Evolutionary conservation across 2,113 vertebrate genomes (phyloP), one percentile per base, ranked within the genome.

Genomic region (Tragelaphus strepsiceros): DNA sequence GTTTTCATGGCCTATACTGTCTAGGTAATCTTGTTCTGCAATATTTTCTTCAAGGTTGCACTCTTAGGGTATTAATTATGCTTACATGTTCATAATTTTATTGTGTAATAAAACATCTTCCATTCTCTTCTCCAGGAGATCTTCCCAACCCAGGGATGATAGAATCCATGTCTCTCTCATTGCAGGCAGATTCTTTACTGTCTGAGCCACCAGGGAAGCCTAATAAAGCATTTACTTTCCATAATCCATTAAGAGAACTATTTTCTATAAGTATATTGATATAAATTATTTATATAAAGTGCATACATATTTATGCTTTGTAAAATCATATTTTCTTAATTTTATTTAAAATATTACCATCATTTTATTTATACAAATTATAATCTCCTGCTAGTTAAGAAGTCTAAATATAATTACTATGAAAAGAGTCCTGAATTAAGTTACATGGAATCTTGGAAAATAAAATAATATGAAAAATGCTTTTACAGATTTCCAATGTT

Each of bases 401-500:
- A 74, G 35, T 43, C 28, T 86, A 91, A 92, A 54, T 58, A 32
- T 58, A 62, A 97, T 87, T 74, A 87, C 10, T 61, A 32, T 84
- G 81, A 35, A 84, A 26, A 96, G 28, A 58, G n/a, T 26, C 28
- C 10, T 91, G 32, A 5, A 51, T 71, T 58, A 71, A 19, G 2
- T 67, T 81, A 64, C 64, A 17, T 24, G 9, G 32, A 86, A 9
- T 84, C 6, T 96, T 85, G 54, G 53, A 94, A 96, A 90, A 84
- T 80, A 89, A 87, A 84, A 88, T 11, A 82, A 22, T 46, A 5
- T 35, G 74, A 93, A 84, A 93, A 80, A 46, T 64, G 80, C 0
- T 21, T 87, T 97, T 71, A 96, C 7, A 83, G 61, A 39, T 83
- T 81, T 61, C 94, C 86, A 10, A 88, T 90, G 71, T 97, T 97